Evolutionary conservation across 1,140 invertebrate genomes (phyloP).

Genomic region (Glossosoma conforme): DNA sequence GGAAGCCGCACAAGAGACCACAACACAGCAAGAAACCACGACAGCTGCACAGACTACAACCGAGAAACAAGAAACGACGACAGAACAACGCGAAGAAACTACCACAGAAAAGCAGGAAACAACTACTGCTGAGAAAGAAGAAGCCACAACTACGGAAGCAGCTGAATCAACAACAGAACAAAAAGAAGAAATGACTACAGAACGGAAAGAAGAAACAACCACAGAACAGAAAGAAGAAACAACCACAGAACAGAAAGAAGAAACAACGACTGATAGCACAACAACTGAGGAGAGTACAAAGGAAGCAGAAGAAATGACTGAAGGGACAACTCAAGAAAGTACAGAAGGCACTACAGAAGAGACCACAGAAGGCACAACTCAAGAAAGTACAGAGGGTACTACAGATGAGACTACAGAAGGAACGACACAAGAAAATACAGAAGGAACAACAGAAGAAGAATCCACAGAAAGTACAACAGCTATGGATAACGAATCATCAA

Average conservation of each 20-base stretch:
- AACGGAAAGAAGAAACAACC: slow-evolving; percentile 12
- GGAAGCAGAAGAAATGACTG: slow-evolving; percentile 31
- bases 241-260: slow-evolving; percentile 16
- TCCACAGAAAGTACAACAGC: slow-evolving; percentile 27
- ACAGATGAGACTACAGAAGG: slow-evolving; percentile 12
- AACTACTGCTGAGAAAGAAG: too few species aligned
- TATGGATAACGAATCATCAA: slow-evolving; percentile 30
- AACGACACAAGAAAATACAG: slow-evolving; percentile 32
- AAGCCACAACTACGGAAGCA: slow-evolving; percentile 23
- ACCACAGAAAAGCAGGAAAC: slow-evolving; percentile 16
- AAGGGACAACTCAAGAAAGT: slow-evolving; percentile 25
- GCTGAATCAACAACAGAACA: slow-evolving; percentile 30
- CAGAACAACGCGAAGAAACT: slow-evolving; percentile 15
- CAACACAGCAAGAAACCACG: slow-evolving; percentile 20
- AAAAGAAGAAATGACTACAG: slow-evolving; percentile 30
- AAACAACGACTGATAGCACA: slow-evolving; percentile 3
- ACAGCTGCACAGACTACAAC: slow-evolving; percentile 16
- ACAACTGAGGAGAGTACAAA: slow-evolving; percentile 28
- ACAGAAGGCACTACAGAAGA: slow-evolving; percentile 23
- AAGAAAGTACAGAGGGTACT: slow-evolving; percentile 26
- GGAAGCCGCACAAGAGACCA: slow-evolving; percentile 17
- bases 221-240: slow-evolving; percentile 13
- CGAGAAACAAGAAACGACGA: slow-evolving; percentile 17
- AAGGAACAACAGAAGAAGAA: slow-evolving; percentile 26
- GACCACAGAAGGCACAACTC: slow-evolving; percentile 15